A percentile compares a stretch with the other conserved stretches of the same genome.
phyloP scores from a whole-genome alignment of 2,113 vertebrate genomes.

The Tylochromis polylepis region DNA sequence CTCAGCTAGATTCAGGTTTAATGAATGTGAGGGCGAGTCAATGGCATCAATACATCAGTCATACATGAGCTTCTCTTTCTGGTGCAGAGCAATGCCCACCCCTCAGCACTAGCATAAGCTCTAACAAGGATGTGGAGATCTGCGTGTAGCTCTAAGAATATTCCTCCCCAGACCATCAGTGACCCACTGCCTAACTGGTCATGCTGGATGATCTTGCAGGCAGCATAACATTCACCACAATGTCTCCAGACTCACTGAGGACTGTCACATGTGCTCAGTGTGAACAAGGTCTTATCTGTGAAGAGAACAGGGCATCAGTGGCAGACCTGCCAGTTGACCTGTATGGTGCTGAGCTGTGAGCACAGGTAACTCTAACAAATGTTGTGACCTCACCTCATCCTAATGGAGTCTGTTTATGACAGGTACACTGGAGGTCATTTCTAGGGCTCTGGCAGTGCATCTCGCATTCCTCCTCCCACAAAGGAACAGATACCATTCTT shows the following conservation, averaged over 20 bases:
- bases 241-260: neutral
- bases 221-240: neutral
- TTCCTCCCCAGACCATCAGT: neutral
- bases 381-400: neutral
- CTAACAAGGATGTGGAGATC: neutral
- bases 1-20: neutral
- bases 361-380: neutral
- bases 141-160: neutral
- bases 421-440: neutral
- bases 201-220: fast-evolving
- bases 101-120: neutral
- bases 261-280: neutral
- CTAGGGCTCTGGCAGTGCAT: neutral
- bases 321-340: neutral
- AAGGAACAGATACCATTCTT: no score
- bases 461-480: no score
- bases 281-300: neutral
- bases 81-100: neutral
- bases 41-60: fast-evolving
- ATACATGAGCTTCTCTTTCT: neutral
- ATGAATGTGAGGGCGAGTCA: neutral
- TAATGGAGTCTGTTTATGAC: neutral
- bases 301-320: neutral
- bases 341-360: neutral
- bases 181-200: neutral